A percentile compares a stretch with the other conserved stretches of the same genome.
Conservation (phyloP, 2,797 vertebrate species). For the Aplochiton taeniatus region DNA sequence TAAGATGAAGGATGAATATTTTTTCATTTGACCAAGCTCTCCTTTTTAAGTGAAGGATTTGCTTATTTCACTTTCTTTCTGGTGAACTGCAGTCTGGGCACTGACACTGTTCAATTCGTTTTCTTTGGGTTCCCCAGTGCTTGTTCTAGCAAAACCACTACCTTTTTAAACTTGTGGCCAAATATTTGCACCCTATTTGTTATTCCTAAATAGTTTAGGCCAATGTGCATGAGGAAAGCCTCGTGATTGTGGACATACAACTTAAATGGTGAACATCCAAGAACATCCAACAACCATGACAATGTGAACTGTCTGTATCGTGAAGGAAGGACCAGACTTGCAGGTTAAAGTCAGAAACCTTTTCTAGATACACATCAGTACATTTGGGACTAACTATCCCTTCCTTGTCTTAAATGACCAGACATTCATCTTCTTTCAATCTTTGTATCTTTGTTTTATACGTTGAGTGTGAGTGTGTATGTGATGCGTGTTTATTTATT, state of each 20-base stretch:
- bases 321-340: neutral
- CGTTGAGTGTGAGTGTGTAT: conserved; percentile 29
- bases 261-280: too few relatives aligned
- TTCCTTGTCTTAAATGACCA: conserved; percentile 28
- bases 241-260: too few relatives aligned
- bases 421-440: conserved; percentile 28
- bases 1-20: neutral
- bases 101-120: too few relatives aligned
- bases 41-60: neutral
- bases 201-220: too few relatives aligned
- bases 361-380: neutral
- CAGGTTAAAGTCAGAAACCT: neutral
- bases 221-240: too few relatives aligned
- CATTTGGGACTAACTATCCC: conserved; percentile 16
- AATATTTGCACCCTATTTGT: too few relatives aligned
- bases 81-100: neutral
- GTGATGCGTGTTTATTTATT: conserved; percentile 44
- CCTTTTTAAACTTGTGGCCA: too few relatives aligned
- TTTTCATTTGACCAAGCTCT: neutral
- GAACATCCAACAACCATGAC: neutral
- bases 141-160: too few relatives aligned
- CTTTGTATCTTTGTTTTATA: conserved; percentile 38
- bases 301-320: conserved; percentile 23
- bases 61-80: neutral
- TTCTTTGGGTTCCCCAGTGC: too few relatives aligned